phyloP scores from a whole-genome alignment of 2,797 vertebrate species.

The Sebastes matsubarae region DNA sequence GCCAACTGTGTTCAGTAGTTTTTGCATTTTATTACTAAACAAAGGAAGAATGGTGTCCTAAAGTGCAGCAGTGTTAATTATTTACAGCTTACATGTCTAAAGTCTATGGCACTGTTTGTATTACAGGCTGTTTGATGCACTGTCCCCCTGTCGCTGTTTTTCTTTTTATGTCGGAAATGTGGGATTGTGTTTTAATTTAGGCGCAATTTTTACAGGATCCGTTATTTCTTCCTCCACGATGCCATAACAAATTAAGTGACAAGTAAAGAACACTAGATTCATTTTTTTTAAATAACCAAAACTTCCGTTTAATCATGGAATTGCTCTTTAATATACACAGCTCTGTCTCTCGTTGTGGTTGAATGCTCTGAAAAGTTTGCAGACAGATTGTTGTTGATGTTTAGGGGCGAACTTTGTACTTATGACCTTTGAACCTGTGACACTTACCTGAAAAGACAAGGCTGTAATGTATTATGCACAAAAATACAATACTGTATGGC shows the following conservation, averaged over 20 bases:
- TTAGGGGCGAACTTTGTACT: neutral
- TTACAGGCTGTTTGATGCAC: conserved; percentile 9
- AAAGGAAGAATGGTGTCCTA: neutral
- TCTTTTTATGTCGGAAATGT: neutral
- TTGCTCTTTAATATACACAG: neutral
- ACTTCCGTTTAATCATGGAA: neutral
- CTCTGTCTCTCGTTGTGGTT: neutral
- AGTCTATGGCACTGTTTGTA: conserved; percentile 16
- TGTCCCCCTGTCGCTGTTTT: neutral
- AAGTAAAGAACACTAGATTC: neutral
- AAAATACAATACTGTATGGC: conserved; percentile 1
- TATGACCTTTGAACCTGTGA: conserved; percentile 30
- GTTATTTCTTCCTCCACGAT: neutral
- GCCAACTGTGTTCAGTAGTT: neutral
- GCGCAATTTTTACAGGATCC: neutral
- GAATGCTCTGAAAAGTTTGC: neutral
- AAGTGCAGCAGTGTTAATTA: conserved; percentile 25
- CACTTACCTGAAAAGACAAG: conserved; percentile 13
- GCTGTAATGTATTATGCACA: neutral
- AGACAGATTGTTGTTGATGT: neutral
- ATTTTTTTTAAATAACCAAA: neutral
- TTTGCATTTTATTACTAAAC: conserved; percentile 1
- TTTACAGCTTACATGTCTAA: conserved; percentile 8
- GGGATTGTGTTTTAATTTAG: neutral
- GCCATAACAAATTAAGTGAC: conserved; percentile 12